These are phyloP conservation scores for Urocitellus parryii DNA, from an alignment of 2,113 vertebrate species.

Conservation along the genomic window DNA sequence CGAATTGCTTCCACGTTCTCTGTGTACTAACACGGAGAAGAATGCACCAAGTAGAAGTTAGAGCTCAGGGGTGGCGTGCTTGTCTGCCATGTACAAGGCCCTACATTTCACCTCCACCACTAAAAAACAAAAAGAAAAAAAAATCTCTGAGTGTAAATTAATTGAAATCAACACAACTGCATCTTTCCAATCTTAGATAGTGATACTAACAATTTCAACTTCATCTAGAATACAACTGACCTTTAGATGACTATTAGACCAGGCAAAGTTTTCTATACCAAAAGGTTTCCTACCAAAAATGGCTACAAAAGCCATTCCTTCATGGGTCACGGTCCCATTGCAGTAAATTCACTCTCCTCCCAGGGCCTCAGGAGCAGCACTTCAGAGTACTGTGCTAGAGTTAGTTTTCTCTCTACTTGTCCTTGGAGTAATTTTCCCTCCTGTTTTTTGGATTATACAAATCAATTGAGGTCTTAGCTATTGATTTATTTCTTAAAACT, in stretches of 20 bases:
- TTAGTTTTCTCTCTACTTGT: neutral
- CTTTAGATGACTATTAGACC: neutral
- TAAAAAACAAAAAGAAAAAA: neutral
- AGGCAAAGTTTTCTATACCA: too few species aligned
- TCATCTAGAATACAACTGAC: neutral
- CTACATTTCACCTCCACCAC: neutral
- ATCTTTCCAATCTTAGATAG: neutral
- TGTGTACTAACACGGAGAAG: neutral
- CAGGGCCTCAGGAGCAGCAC: neutral
- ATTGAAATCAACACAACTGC: neutral
- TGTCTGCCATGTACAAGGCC: neutral
- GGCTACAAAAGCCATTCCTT: neutral
- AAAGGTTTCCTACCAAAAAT: neutral
- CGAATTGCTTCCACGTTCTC: neutral
- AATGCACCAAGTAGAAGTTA: neutral
- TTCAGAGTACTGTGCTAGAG: neutral
- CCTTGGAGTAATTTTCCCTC: neutral
- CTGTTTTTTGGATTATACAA: neutral
- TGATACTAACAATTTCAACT: neutral
- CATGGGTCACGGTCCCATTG: too few species aligned
- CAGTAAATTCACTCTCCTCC: neutral
- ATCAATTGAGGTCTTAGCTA: neutral
- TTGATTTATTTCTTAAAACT: constrained; percentile 9
- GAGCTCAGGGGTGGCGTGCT: neutral
- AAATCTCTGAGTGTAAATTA: neutral